Conservation (phyloP, 2,113 vertebrate species). For the Piaya cayana region DNA sequence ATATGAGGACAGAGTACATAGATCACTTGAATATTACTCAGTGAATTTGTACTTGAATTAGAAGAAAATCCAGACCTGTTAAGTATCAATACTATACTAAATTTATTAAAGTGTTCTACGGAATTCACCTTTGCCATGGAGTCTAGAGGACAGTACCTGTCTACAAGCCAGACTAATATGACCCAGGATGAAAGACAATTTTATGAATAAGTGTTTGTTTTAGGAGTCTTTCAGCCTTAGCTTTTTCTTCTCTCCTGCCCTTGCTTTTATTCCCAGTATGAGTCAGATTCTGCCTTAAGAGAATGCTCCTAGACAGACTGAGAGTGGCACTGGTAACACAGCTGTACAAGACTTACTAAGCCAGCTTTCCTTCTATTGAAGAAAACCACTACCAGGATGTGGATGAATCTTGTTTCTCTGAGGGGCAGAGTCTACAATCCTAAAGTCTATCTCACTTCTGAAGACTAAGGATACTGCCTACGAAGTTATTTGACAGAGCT, state of each 20-base stretch:
- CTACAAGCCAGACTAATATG: neutral
- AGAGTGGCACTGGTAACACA: neutral
- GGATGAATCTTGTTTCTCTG: neutral
- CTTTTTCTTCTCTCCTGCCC: neutral
- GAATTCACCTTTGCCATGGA: neutral
- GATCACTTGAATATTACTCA: neutral
- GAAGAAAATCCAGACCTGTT: neutral
- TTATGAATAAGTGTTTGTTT: neutral
- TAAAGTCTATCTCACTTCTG: neutral
- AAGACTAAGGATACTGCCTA: neutral
- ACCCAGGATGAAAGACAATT: neutral
- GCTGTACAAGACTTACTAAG: neutral
- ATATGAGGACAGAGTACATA: accelerated
- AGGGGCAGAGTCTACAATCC: neutral
- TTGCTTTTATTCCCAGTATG: neutral
- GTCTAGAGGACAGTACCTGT: neutral
- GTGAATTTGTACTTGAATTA: neutral
- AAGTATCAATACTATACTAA: neutral
- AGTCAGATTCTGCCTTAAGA: neutral
- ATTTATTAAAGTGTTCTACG: neutral
- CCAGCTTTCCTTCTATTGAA: neutral
- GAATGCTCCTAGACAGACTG: neutral
- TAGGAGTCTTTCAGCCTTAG: neutral
- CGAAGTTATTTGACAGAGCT: neutral
- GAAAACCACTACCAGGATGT: neutral